These are phyloP conservation scores for Augochlora pura DNA, from an alignment of 1,140 invertebrate species.

Conservation along the genomic window DNA sequence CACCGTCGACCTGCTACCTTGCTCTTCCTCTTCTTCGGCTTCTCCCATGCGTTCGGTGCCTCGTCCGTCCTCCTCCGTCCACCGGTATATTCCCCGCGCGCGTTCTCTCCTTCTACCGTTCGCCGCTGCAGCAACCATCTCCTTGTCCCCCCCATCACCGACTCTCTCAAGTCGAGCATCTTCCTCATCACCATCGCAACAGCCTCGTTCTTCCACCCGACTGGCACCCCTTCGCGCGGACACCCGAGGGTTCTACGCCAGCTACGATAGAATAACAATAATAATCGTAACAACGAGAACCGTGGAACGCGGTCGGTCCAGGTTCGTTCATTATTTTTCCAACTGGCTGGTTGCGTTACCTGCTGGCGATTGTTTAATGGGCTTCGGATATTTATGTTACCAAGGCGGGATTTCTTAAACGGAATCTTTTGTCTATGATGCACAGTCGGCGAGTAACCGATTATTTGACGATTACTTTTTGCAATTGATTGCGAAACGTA, in stretches of 20 bases:
- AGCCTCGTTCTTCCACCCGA: constrained; percentile 11
- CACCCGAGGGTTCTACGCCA: constrained; percentile 40
- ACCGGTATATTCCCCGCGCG: not conserved
- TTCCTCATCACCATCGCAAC: constrained; percentile 56
- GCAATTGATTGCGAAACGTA: no score
- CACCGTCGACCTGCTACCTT: not conserved
- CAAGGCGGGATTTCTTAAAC: no score
- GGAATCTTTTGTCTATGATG: no score
- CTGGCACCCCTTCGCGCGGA: constrained; percentile 42
- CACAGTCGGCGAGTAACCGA: no score
- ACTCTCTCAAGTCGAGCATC: constrained; percentile 34
- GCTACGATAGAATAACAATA: constrained; percentile 73
- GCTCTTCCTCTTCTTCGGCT: constrained; percentile 4
- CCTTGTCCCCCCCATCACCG: constrained; percentile 16
- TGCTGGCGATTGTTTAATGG: no score
- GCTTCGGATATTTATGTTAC: no score
- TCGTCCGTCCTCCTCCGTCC: not conserved
- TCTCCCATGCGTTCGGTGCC: constrained; percentile 8
- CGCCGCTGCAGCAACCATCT: not conserved
- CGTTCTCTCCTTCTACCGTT: not conserved
- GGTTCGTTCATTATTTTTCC: no score
- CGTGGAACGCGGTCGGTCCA: not conserved
- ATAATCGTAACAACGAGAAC: constrained; percentile 57
- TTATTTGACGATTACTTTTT: no score
- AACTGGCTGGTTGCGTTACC: no score